Percentiles rank a stretch among this genome's conserved stretches.
Evolutionary conservation across 2,797 vertebrate genomes (phyloP).

Genomic region (Thamnophis elegans): DNA sequence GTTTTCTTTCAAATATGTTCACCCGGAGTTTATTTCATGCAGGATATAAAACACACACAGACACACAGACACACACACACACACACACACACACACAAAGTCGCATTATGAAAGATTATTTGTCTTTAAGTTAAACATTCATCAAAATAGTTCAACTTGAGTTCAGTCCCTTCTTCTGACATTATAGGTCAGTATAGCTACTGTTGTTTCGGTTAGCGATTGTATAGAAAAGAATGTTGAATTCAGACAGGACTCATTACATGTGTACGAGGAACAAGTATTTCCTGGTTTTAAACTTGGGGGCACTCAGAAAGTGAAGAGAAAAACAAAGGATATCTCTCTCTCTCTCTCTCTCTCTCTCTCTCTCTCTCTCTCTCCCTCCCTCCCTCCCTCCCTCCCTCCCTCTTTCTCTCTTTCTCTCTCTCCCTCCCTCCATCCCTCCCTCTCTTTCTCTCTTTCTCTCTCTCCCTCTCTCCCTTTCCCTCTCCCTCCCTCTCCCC

Average conservation of each 20-base stretch:
- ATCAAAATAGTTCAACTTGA: slow-evolving; percentile 64
- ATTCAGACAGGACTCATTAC: background rate
- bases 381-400: too few relatives aligned
- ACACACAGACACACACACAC: too few relatives aligned
- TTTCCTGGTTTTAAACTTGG: background rate
- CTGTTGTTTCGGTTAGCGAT: slow-evolving; percentile 44
- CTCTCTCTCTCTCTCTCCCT: too few relatives aligned
- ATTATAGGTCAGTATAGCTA: slow-evolving; percentile 40
- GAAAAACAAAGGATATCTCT: background rate
- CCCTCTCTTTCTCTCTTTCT: too few relatives aligned
- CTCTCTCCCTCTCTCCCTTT: too few relatives aligned
- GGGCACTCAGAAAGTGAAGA: background rate
- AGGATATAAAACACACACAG: slow-evolving; percentile 44
- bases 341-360: too few relatives aligned
- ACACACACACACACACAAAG: slow-evolving; percentile 65
- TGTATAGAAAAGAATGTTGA: background rate
- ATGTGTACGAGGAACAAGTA: background rate
- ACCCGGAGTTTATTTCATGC: slow-evolving; percentile 67
- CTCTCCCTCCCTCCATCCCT: too few relatives aligned
- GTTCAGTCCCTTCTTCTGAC: slow-evolving; percentile 56
- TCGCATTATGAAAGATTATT: slow-evolving; percentile 48
- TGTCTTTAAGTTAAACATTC: slow-evolving; percentile 47
- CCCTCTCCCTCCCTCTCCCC: too few relatives aligned
- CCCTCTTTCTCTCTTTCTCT: too few relatives aligned
- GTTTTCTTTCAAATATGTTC: slow-evolving; percentile 58